Evolutionary conservation across 2,113 vertebrate species (phyloP).

Genomic region (Datnioides undecimradiatus): DNA sequence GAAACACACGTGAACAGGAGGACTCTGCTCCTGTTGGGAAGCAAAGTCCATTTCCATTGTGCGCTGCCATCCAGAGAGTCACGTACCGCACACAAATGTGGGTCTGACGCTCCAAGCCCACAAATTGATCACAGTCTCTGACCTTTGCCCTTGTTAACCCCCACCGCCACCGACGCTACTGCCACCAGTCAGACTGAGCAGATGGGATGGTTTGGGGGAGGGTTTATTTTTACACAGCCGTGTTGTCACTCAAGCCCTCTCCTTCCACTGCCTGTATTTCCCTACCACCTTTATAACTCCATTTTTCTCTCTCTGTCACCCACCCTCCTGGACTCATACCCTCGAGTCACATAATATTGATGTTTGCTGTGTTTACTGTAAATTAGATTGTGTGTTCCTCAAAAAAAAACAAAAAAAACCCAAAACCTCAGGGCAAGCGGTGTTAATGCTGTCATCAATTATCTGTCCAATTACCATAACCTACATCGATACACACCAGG

Average conservation of each 20-base stretch:
- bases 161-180: not conserved
- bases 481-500: slow-evolving; percentile 22
- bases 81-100: slow-evolving; percentile 34
- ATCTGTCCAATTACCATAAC: slow-evolving; percentile 48
- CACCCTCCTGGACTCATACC: slow-evolving; percentile 11
- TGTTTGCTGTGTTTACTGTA: slow-evolving; percentile 49
- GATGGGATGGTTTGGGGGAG: slow-evolving; percentile 69
- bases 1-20: not conserved
- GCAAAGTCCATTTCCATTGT: slow-evolving; percentile 41
- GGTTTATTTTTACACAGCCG: slow-evolving; percentile 32
- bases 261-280: slow-evolving; percentile 3
- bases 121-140: slow-evolving; percentile 79
- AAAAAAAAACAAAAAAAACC: not conserved
- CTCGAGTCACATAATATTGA: slow-evolving; percentile 28
- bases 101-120: slow-evolving; percentile 45
- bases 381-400: slow-evolving; percentile 15
- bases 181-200: slow-evolving; percentile 65
- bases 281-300: not conserved
- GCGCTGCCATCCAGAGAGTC: slow-evolving; percentile 1
- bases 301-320: slow-evolving; percentile 1
- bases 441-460: slow-evolving; percentile 56
- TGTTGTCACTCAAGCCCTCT: slow-evolving; percentile 51
- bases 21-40: not conserved
- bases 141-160: slow-evolving; percentile 72
- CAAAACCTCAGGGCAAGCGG: not conserved